Evolutionary conservation across 2,888 invertebrate genomes (phyloP).

Genomic region (Cabera pusaria): DNA sequence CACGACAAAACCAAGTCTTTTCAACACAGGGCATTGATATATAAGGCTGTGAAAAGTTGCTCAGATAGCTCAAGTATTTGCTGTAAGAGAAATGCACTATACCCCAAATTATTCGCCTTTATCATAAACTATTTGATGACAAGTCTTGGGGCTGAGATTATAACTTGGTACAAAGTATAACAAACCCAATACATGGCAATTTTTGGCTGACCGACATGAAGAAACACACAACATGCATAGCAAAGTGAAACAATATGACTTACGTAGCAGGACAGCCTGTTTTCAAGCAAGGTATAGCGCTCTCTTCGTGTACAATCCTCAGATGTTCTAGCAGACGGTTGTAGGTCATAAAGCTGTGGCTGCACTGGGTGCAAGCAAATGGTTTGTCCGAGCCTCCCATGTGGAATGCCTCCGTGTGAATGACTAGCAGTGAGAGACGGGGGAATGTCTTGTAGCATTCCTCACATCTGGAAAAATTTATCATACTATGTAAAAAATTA

Average conservation of each 20-base stretch:
- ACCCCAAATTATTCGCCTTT: no score
- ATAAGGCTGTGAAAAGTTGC: no score
- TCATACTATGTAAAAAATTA: neutral
- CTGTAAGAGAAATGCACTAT: no score
- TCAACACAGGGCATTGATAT: no score
- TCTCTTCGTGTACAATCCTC: slow-evolving; percentile 60
- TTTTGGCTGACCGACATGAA: no score
- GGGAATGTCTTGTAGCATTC: slow-evolving; percentile 79
- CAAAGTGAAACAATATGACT: slow-evolving; percentile 30
- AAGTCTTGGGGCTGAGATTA: no score
- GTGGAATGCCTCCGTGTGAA: slow-evolving; percentile 78
- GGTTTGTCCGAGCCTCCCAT: slow-evolving; percentile 49
- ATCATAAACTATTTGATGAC: no score
- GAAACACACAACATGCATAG: no score
- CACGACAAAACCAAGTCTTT: no score
- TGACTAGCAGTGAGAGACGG: slow-evolving; percentile 77
- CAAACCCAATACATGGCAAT: no score
- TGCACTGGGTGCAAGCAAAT: slow-evolving; percentile 48
- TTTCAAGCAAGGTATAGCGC: slow-evolving; percentile 61
- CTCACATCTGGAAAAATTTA: slow-evolving; percentile 61
- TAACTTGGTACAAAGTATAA: no score
- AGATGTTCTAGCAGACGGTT: slow-evolving; percentile 73
- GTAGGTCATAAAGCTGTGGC: slow-evolving; percentile 62
- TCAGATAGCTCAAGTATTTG: no score
- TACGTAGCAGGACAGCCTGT: slow-evolving; percentile 51